Percentiles rank a stretch among this genome's conserved stretches.
phyloP scores from a whole-genome alignment of 2,888 invertebrate genomes.

The Encarsia formosa region DNA sequence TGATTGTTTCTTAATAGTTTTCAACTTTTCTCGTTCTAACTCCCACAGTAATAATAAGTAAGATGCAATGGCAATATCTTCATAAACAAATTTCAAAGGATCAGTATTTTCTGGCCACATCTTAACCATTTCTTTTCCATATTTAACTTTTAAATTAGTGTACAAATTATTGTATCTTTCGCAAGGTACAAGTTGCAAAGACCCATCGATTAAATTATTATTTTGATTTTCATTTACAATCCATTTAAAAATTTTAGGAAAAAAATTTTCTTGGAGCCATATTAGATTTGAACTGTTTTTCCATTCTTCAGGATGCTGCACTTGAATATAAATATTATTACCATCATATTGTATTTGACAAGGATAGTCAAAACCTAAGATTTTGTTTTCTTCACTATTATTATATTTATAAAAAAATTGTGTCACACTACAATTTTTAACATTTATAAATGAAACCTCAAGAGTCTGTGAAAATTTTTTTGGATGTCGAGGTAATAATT shows the following conservation, averaged over 20 bases:
- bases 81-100: constrained; percentile 91
- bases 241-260: constrained; percentile 64
- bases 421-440: constrained; percentile 44
- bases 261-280: constrained; percentile 59
- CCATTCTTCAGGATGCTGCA: constrained; percentile 11
- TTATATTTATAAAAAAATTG: constrained; percentile 54
- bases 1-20: constrained; percentile 51
- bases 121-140: constrained; percentile 71
- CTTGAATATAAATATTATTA: constrained; percentile 25
- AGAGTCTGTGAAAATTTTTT: constrained; percentile 50
- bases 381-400: constrained; percentile 42
- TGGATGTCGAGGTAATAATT: constrained; percentile 49
- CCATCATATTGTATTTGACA: constrained; percentile 36
- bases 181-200: constrained; percentile 63
- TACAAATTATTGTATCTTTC: constrained; percentile 72
- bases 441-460: constrained; percentile 46
- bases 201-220: constrained; percentile 43
- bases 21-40: constrained; percentile 52
- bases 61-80: constrained; percentile 91
- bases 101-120: constrained; percentile 92
- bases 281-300: constrained; percentile 33
- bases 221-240: constrained; percentile 49
- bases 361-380: constrained; percentile 47
- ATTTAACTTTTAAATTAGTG: constrained; percentile 70
- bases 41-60: constrained; percentile 82